phyloP scores from a whole-genome alignment of 2,113 vertebrate genomes.

The Oryzias curvinotus region DNA sequence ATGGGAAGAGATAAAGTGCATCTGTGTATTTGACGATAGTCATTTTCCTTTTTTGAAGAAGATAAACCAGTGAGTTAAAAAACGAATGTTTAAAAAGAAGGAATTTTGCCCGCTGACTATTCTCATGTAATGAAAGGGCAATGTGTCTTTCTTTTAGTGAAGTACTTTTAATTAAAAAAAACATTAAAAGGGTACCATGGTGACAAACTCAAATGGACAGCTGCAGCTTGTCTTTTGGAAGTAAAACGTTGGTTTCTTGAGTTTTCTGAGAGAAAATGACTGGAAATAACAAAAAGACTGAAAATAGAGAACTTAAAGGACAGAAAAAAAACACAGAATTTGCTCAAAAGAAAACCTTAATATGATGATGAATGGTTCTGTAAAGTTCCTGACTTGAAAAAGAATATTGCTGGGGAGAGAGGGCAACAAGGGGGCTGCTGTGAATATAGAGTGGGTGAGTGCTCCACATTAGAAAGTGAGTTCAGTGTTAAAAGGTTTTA shows the following conservation, averaged over 20 bases:
- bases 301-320: not conserved
- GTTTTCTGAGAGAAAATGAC: slow-evolving; percentile 9
- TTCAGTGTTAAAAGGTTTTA: slow-evolving; percentile 18
- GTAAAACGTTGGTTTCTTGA: slow-evolving; percentile 4
- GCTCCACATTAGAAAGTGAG: slow-evolving; percentile 22
- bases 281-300: slow-evolving; percentile 14
- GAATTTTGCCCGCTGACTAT: too few relatives aligned
- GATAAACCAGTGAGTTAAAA: too few relatives aligned
- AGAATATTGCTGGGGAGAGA: slow-evolving; percentile 32
- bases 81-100: too few relatives aligned
- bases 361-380: slow-evolving; percentile 46
- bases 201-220: too few relatives aligned
- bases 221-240: too few relatives aligned
- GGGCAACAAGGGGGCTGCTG: slow-evolving; percentile 19
- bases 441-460: slow-evolving; percentile 10
- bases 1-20: slow-evolving; percentile 28
- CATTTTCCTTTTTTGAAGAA: not conserved
- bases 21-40: slow-evolving; percentile 36
- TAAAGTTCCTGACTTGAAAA: slow-evolving; percentile 55
- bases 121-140: too few relatives aligned
- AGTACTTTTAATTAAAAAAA: too few relatives aligned
- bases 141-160: too few relatives aligned
- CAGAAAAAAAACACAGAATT: slow-evolving; percentile 4
- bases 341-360: slow-evolving; percentile 38
- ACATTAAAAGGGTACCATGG: too few relatives aligned